A percentile compares a stretch with the other conserved stretches of the same genome.
phyloP scores from a whole-genome alignment of 2,797 vertebrate species.

The Acestrorhynchus altus region DNA sequence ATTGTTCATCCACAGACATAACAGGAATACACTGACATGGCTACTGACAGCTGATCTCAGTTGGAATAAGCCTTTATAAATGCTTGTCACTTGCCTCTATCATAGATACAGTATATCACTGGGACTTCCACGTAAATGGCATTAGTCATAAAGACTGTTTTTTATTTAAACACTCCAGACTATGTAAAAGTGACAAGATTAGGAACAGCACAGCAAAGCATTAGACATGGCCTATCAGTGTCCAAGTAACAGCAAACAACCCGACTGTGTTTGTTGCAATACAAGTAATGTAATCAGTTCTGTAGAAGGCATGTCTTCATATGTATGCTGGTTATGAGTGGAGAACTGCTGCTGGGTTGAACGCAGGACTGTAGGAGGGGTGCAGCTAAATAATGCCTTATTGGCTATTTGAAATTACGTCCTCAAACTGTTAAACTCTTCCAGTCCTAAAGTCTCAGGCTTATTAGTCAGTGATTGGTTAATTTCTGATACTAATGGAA shows the following conservation, averaged over 20 bases:
- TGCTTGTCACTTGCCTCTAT: background rate
- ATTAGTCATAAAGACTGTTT: too few relatives aligned
- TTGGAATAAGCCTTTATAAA: background rate
- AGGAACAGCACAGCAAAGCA: background rate
- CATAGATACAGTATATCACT: background rate
- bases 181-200: background rate
- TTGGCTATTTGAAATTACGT: slow-evolving; percentile 39
- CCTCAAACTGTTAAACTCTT: slow-evolving; percentile 21
- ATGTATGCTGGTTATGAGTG: background rate
- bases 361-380: slow-evolving; percentile 3
- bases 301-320: slow-evolving; percentile 3
- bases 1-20: background rate
- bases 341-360: background rate
- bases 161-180: background rate
- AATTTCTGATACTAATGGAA: slow-evolving; percentile 3
- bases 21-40: background rate
- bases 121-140: background rate
- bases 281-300: slow-evolving; percentile 14
- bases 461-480: slow-evolving; percentile 26
- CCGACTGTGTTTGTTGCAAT: slow-evolving; percentile 1
- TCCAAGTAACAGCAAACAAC: background rate
- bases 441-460: slow-evolving; percentile 3
- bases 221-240: background rate
- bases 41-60: background rate
- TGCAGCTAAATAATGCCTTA: slow-evolving; percentile 5